Evolutionary conservation across 2,888 invertebrate genomes (phyloP).

Genomic region (Mimumesa dahlbomi): DNA sequence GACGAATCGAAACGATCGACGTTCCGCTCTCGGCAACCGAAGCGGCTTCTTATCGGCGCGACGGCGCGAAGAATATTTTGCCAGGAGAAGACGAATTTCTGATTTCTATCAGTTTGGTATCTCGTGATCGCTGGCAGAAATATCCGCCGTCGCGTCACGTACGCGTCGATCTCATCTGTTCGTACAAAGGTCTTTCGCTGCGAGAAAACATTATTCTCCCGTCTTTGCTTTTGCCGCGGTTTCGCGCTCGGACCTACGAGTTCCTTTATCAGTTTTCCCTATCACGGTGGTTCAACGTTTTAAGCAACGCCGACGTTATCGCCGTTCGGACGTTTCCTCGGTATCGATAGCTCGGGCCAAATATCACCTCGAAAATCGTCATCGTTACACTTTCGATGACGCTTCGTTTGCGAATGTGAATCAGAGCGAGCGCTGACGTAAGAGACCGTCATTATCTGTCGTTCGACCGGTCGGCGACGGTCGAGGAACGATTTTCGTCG

Average conservation of each 20-base stretch:
- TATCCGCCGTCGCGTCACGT: constrained; percentile 27
- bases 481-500: no score
- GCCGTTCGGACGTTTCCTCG: no score
- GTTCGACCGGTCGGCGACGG: no score
- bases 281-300: no score
- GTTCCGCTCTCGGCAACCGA: no score
- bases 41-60: constrained; percentile 32
- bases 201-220: background rate
- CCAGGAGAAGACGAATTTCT: constrained; percentile 23
- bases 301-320: no score
- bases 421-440: constrained; percentile 51
- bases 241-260: background rate
- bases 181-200: constrained; percentile 26
- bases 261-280: no score
- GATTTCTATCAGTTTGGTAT: constrained; percentile 41
- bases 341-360: no score
- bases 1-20: no score
- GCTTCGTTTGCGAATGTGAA: constrained; percentile 56
- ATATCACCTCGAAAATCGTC: constrained; percentile 24
- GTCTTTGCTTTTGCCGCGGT: background rate
- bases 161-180: constrained; percentile 19
- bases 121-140: constrained; percentile 28
- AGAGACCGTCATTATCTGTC: constrained; percentile 10
- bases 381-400: constrained; percentile 27
- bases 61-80: constrained; percentile 21